A percentile compares a stretch with the other conserved stretches of the same genome.
Conservation (phyloP, 2,113 vertebrate species). For the Carassius carassius region DNA sequence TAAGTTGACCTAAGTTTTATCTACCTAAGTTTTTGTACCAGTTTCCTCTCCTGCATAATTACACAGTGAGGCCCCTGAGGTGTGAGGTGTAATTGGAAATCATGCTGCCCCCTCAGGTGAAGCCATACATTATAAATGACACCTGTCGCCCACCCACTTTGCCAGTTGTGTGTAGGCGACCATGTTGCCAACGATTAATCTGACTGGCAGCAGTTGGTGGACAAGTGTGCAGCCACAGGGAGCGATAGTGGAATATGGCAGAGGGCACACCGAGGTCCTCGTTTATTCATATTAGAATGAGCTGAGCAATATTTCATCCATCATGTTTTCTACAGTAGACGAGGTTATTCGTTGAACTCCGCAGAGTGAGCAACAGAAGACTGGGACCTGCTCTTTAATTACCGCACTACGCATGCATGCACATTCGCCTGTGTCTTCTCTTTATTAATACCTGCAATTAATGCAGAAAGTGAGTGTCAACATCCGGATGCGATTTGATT, state of each 20-base stretch:
- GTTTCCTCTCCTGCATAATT: constrained; percentile 52
- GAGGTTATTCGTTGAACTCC: constrained; percentile 9
- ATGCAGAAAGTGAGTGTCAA: constrained; percentile 18
- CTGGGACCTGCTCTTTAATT: constrained; percentile 13
- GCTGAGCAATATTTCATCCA: constrained; percentile 20
- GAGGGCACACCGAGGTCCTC: constrained; percentile 15
- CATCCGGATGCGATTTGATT: constrained; percentile 50
- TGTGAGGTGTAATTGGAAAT: constrained; percentile 55
- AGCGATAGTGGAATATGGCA: not conserved
- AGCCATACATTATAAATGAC: constrained; percentile 57
- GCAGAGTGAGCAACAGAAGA: constrained; percentile 18
- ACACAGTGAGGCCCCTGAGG: constrained; percentile 36
- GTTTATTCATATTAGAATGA: constrained; percentile 37
- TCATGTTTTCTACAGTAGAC: constrained; percentile 17
- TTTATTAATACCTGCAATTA: constrained; percentile 45
- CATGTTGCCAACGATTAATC: constrained; percentile 47
- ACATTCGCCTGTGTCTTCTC: not conserved
- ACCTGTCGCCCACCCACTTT: constrained; percentile 42
- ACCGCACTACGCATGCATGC: not conserved
- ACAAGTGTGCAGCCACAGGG: constrained; percentile 20
- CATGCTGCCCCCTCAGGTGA: constrained; percentile 52
- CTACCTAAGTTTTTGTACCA: not conserved
- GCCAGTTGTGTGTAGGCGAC: constrained; percentile 42
- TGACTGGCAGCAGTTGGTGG: constrained; percentile 18
- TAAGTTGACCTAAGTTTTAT: constrained; percentile 44